phyloP scores from a whole-genome alignment of 2,797 vertebrate species.

The Gephyroberyx darwinii region DNA sequence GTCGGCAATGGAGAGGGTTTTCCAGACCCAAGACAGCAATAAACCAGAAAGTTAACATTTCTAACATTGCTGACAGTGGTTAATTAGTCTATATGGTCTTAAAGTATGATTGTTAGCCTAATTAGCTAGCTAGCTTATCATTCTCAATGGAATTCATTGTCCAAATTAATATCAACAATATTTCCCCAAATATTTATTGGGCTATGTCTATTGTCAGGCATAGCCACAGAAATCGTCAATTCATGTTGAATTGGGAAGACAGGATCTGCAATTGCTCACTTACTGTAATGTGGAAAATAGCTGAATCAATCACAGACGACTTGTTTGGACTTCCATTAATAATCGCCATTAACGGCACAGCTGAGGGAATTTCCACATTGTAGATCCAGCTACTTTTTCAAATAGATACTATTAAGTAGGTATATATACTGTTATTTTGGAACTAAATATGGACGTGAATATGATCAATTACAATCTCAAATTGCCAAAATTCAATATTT shows the following conservation, averaged over 20 bases:
- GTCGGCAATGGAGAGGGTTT: background rate
- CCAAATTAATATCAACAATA: too few relatives aligned
- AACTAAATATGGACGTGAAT: constrained; percentile 46
- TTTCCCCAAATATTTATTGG: too few relatives aligned
- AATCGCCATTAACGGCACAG: too few relatives aligned
- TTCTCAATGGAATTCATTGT: background rate
- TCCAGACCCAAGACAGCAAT: background rate
- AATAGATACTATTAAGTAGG: constrained; percentile 34
- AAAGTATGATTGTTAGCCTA: background rate
- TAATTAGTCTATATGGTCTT: background rate
- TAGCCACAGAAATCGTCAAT: too few relatives aligned
- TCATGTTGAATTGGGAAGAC: too few relatives aligned
- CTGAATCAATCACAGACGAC: too few relatives aligned
- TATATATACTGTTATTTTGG: constrained; percentile 15
- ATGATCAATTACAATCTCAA: constrained; percentile 52
- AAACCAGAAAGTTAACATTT: background rate
- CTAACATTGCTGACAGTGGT: background rate
- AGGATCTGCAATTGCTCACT: too few relatives aligned
- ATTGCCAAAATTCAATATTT: constrained; percentile 52
- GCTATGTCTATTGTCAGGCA: too few relatives aligned
- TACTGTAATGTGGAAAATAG: too few relatives aligned
- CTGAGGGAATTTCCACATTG: too few relatives aligned
- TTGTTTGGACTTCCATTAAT: too few relatives aligned
- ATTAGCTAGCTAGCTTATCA: background rate
- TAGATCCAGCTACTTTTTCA: background rate